These are phyloP conservation scores for Arctia plantaginis DNA, from an alignment of 2,888 invertebrate species.

Conservation along the genomic window DNA sequence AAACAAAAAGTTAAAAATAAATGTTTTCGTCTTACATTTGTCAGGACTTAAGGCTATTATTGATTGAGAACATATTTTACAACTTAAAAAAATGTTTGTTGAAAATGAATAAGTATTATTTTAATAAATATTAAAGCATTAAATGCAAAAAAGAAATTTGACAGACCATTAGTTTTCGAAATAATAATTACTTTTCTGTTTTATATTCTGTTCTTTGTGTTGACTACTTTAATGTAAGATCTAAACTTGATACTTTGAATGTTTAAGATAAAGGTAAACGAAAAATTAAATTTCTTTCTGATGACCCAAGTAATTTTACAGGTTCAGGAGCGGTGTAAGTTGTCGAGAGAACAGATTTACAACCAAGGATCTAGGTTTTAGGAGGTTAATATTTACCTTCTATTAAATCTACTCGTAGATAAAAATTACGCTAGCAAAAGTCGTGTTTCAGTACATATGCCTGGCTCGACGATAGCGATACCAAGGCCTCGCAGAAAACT, in stretches of 20 bases:
- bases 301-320: too few species aligned
- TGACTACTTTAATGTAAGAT: not conserved
- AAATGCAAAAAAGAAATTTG: constrained; percentile 17
- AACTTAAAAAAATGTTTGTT: not conserved
- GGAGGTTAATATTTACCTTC: too few species aligned
- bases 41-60: constrained; percentile 8
- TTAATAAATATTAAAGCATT: constrained; percentile 16
- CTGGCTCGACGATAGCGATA: too few species aligned
- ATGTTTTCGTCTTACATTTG: constrained; percentile 9
- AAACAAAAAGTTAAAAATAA: not conserved
- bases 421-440: too few species aligned
- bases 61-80: constrained; percentile 6
- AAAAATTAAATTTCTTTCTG: too few species aligned
- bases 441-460: too few species aligned
- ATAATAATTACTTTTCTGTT: not conserved
- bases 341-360: too few species aligned
- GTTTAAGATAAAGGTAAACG: too few species aligned
- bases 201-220: not conserved
- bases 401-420: too few species aligned
- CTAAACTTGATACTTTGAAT: not conserved
- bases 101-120: constrained; percentile 16
- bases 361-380: too few species aligned
- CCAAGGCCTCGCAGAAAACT: too few species aligned
- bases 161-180: not conserved
- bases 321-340: too few species aligned